Evolutionary conservation across 2,797 vertebrate species (phyloP), one percentile per base, ranked within the genome.

Genomic region (Ceyx erithaca): DNA sequence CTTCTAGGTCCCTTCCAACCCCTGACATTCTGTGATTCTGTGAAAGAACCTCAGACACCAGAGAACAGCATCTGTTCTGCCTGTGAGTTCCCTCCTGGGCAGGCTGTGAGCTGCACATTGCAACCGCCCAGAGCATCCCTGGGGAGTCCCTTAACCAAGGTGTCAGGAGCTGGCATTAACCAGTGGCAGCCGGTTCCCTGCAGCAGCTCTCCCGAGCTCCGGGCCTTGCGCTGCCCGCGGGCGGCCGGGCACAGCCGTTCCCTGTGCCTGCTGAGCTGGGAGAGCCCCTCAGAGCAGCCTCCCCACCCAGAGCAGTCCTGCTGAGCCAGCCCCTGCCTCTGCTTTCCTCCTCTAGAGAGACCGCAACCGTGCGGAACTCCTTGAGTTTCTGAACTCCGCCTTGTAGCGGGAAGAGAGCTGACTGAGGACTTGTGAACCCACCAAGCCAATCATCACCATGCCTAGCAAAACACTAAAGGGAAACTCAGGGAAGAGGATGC

Each of bases 331-430:
- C 35, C 5, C 25, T 90, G 54, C 64, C 10, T 89, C 52, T 95
- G 79, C 57, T 61, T 89, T 85, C 90, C 62, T 96, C 49, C 63
- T 86, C 52, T 37, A 99, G 98, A 97, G 98, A 87, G 98, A 98
- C 94, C 98, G 98, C 97, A 99, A 99, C 93, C 98, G 98, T 10
- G 98, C 98, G 12, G 98, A 99, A 90, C 98, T 98, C 81, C 97
- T 99, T 45, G 98, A 99, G 82, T 99, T 99, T 92, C 96, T 98
- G 90, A 99, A 99, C 97, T 99, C 98, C 13, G 98, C 98, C 45
- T 96, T 98, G 94, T 99, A 97, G 98, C 5, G 11, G 78, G 93
- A 91, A 55, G 59, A 88, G 64, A 62, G 48, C 55, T 87, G 85
- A 64, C 35, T 45, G 61, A 93, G 91, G 79, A 92, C 85, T 58